Evolutionary conservation across 2,888 invertebrate genomes (phyloP).

Genomic region (Caradrina kadenii): DNA sequence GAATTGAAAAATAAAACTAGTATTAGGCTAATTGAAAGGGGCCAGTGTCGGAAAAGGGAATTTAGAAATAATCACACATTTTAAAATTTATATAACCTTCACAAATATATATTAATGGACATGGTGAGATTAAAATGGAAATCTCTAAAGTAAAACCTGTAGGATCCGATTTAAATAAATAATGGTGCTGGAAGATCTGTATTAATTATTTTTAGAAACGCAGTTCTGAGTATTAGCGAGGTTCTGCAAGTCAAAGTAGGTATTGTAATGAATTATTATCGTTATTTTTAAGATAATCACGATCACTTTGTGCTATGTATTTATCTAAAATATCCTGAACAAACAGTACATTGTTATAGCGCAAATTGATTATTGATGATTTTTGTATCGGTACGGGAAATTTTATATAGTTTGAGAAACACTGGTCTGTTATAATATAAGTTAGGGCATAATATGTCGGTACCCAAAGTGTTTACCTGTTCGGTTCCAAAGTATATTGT

Average conservation of each 20-base stretch:
- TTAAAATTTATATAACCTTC: constrained; percentile 65
- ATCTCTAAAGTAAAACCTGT: constrained; percentile 69
- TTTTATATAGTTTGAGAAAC: constrained; percentile 84
- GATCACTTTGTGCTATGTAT: constrained; percentile 73
- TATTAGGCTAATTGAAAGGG: constrained; percentile 81
- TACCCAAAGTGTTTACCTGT: constrained; percentile 87
- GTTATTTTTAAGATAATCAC: constrained; percentile 73
- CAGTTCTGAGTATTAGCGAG: constrained; percentile 69
- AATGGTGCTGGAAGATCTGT: constrained; percentile 89
- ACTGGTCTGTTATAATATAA: constrained; percentile 84
- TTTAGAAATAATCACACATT: constrained; percentile 61
- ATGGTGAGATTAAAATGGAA: constrained; percentile 59
- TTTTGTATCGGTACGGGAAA: constrained; percentile 60
- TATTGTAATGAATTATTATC: constrained; percentile 71
- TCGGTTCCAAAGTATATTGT: constrained; percentile 89
- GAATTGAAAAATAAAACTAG: constrained; percentile 74
- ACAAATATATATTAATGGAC: constrained; percentile 62
- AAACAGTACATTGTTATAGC: constrained; percentile 65
- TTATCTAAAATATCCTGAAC: constrained; percentile 57
- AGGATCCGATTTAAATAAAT: constrained; percentile 72
- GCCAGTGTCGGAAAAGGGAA: constrained; percentile 78
- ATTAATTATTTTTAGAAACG: constrained; percentile 75
- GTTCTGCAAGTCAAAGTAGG: constrained; percentile 75
- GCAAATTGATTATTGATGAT: constrained; percentile 68
- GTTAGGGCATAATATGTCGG: constrained; percentile 87